phyloP scores from a whole-genome alignment of 2,797 vertebrate species.

The Sebastolobus alascanus region DNA sequence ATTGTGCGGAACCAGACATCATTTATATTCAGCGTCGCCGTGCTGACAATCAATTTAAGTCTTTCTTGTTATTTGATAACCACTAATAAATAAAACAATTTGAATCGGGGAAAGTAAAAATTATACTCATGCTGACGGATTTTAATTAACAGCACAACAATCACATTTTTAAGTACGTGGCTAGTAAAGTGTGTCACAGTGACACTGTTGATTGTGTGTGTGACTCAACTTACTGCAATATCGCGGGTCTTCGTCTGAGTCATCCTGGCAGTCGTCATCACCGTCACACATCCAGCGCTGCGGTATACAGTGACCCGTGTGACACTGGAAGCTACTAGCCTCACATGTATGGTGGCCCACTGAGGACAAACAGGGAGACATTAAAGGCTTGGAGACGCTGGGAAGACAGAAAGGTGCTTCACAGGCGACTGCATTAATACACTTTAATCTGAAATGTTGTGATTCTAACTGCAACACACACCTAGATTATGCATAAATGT shows the following conservation, averaged over 20 bases:
- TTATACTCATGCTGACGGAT: background rate
- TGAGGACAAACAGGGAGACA: slow-evolving; percentile 64
- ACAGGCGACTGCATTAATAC: background rate
- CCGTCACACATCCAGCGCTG: slow-evolving; percentile 97
- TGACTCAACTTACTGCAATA: slow-evolving; percentile 85
- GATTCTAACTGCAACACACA: background rate
- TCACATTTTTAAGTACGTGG: background rate
- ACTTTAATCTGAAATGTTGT: background rate
- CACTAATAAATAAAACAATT: too few species aligned
- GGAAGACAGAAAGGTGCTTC: background rate
- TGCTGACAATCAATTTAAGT: too few species aligned
- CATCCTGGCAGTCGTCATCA: slow-evolving; percentile 95
- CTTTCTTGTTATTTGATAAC: too few species aligned
- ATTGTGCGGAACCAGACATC: too few species aligned
- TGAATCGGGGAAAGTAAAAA: too few species aligned
- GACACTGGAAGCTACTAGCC: slow-evolving; percentile 96
- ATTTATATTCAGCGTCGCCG: too few species aligned
- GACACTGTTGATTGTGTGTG: background rate
- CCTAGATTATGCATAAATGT: background rate
- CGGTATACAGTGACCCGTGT: slow-evolving; percentile 96
- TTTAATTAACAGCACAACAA: background rate
- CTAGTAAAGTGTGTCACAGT: background rate
- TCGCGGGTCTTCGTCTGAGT: slow-evolving; percentile 91
- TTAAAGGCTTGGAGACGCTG: background rate
- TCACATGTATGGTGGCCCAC: slow-evolving; percentile 95